Percentiles rank a stretch among this genome's conserved stretches.
phyloP scores from a whole-genome alignment of 2,113 vertebrate genomes.

The Pituophis catenifer region DNA sequence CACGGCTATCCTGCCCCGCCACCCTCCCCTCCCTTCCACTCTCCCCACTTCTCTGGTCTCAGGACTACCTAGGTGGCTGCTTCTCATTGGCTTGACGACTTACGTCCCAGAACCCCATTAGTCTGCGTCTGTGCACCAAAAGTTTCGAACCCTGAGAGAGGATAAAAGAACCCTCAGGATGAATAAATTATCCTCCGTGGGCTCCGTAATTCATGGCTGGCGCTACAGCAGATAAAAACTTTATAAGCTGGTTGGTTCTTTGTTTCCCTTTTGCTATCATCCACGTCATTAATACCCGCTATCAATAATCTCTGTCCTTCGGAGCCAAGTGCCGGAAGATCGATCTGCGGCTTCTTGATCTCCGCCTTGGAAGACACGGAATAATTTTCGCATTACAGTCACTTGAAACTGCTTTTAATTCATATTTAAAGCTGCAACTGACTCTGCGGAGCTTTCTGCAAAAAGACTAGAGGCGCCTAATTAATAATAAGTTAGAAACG shows the following conservation, averaged over 20 bases:
- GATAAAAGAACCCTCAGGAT: constrained; percentile 68
- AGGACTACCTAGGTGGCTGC: background rate
- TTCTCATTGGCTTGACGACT: background rate
- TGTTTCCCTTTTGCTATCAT: constrained; percentile 77
- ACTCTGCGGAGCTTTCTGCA: constrained; percentile 76
- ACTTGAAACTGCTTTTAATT: constrained; percentile 88
- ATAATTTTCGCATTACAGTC: constrained; percentile 88
- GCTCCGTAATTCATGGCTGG: constrained; percentile 63
- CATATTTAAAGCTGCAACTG: constrained; percentile 83
- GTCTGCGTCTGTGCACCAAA: constrained; percentile 40
- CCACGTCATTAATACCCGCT: constrained; percentile 82
- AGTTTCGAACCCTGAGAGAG: constrained; percentile 55
- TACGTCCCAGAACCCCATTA: constrained; percentile 24
- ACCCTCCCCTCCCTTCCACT: too few relatives aligned
- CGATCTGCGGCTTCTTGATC: constrained; percentile 86
- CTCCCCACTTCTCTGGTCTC: too few relatives aligned
- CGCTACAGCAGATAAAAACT: constrained; percentile 75
- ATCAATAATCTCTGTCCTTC: constrained; percentile 84
- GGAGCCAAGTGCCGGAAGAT: constrained; percentile 85
- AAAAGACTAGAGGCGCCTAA: constrained; percentile 86
- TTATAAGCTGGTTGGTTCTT: constrained; percentile 69
- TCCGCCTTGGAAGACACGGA: constrained; percentile 86
- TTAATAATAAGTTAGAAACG: constrained; percentile 89
- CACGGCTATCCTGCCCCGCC: background rate
- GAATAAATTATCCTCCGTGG: constrained; percentile 69